These are phyloP conservation scores for Terebella lapidaria DNA, from an alignment of 2,888 invertebrate genomes.

Conservation along the genomic window DNA sequence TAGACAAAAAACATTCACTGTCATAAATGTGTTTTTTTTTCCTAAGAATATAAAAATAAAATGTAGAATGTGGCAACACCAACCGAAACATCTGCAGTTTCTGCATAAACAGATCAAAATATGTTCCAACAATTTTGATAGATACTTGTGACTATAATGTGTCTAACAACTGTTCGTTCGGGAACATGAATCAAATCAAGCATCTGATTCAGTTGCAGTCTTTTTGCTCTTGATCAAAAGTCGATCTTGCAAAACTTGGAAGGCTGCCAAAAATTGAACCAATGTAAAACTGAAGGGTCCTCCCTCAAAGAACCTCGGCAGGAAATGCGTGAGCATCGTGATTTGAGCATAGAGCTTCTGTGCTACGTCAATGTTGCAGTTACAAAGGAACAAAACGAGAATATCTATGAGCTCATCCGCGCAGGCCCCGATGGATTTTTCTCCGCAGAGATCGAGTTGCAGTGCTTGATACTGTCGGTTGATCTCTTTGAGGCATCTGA, in stretches of 20 bases:
- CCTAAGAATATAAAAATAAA: too few species aligned
- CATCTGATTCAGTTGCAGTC: too few species aligned
- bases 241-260: conserved; percentile 36
- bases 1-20: too few species aligned
- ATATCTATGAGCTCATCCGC: conserved; percentile 26
- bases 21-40: too few species aligned
- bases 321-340: conserved; percentile 33
- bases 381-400: conserved; percentile 33
- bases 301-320: conserved; percentile 36
- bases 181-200: too few species aligned
- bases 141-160: too few species aligned
- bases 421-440: conserved; percentile 7
- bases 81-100: too few species aligned
- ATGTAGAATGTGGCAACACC: too few species aligned
- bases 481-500: conserved; percentile 20
- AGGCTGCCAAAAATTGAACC: conserved; percentile 37
- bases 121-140: too few species aligned
- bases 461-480: conserved; percentile 11
- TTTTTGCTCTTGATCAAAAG: conserved; percentile 19
- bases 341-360: conserved; percentile 33
- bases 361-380: not conserved
- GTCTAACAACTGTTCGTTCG: too few species aligned
- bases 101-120: too few species aligned
- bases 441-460: conserved; percentile 5
- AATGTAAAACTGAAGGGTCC: conserved; percentile 39